Evolutionary conservation across 2,113 vertebrate species (phyloP).

Genomic region (Sorex araneus): DNA sequence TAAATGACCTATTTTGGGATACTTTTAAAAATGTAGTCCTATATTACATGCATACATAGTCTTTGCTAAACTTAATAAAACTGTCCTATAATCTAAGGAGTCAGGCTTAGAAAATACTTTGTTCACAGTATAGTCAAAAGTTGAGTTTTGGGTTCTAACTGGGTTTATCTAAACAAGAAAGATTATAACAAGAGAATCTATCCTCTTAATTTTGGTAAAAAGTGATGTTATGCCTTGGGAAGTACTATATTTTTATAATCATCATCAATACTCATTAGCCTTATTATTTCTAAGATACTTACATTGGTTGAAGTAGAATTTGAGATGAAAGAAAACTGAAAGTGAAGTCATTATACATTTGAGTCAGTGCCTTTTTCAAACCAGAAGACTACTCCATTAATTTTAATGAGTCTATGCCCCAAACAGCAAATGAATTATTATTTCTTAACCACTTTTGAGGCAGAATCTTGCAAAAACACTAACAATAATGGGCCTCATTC

Average conservation of each 20-base stretch:
- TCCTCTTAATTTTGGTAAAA: constrained; percentile 79
- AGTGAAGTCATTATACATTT: constrained; percentile 89
- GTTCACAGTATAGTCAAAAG: constrained; percentile 74
- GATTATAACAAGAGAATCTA: constrained; percentile 66
- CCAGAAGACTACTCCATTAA: constrained; percentile 83
- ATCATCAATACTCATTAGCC: constrained; percentile 90
- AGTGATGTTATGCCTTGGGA: constrained; percentile 87
- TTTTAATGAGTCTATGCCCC: constrained; percentile 88
- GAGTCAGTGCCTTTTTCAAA: constrained; percentile 85
- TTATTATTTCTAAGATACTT: constrained; percentile 88
- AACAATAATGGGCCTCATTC: too few species aligned
- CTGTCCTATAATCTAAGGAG: constrained; percentile 64
- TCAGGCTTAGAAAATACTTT: constrained; percentile 62
- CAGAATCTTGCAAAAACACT: too few species aligned
- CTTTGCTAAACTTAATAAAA: constrained; percentile 80
- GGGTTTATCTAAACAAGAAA: constrained; percentile 80
- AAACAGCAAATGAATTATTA: constrained; percentile 83
- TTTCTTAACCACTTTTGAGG: constrained; percentile 87
- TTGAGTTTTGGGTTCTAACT: constrained; percentile 72
- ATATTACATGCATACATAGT: neutral
- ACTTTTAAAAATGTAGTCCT: constrained; percentile 62
- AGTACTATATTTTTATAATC: constrained; percentile 89
- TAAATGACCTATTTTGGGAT: constrained; percentile 77
- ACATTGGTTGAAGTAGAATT: constrained; percentile 89
- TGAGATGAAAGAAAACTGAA: constrained; percentile 91